phyloP scores from a whole-genome alignment of 1,140 invertebrate species.

The Leptestheria dahalacensis region DNA sequence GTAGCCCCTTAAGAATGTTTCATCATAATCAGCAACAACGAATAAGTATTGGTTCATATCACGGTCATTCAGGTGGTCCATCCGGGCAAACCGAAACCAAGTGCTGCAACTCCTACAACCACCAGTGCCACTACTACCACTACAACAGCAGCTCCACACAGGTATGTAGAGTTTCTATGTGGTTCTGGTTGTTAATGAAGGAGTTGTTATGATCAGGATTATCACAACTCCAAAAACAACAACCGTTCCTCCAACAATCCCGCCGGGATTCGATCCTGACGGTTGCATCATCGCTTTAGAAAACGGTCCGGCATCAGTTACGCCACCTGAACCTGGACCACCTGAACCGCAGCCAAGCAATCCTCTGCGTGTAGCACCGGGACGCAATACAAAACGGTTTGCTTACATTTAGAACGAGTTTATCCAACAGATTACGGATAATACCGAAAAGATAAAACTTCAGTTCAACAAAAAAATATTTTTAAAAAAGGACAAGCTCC shows the following conservation, averaged over 20 bases:
- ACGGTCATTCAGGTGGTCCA: background rate
- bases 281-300: background rate
- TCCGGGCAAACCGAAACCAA: slow-evolving; percentile 11
- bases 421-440: too few relatives aligned
- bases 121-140: background rate
- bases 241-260: background rate
- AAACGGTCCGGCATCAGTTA: background rate
- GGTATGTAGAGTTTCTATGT: background rate
- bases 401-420: background rate
- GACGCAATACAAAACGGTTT: background rate
- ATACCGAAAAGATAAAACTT: background rate
- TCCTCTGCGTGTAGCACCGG: background rate
- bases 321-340: background rate
- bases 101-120: background rate
- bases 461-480: background rate
- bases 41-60: too few relatives aligned
- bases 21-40: too few relatives aligned
- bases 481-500: too few relatives aligned
- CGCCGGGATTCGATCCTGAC: background rate
- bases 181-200: background rate
- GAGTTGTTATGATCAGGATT: background rate
- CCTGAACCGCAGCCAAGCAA: background rate
- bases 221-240: background rate
- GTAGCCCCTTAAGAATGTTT: too few relatives aligned
- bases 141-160: background rate